Base-by-base conservation (phyloP, 2,113 vertebrate genomes). In the Tringa solitaria region DNA sequence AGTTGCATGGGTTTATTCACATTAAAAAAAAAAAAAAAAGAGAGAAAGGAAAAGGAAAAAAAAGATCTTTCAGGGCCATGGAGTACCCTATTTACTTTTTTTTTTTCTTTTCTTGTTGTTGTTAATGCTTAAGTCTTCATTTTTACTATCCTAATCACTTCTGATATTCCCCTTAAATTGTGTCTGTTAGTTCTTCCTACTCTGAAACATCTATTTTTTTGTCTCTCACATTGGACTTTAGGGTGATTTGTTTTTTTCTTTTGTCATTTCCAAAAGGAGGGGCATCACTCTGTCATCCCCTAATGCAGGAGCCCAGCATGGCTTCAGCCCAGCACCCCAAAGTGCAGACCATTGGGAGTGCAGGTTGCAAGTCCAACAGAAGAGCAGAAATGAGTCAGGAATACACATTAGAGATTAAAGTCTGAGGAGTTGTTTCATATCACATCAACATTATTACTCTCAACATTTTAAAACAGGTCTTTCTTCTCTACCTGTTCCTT, bases 391-490 rank as follows among this genome's bases (percentile, higher is more conserved):
- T 4, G 2, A 3, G 6, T 37, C 56, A 37, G 50, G n/a, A 87
- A 33, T 50, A 18, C 3, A 0, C 0, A 1, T 35, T 53, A 45
- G n/a, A 64, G 19, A 59, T 83, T 15, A 64, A 45, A 28, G 15
- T 86, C 22, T 24, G 15, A 68, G 70, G 35, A 65, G 24, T 1
- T 74, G 6, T 37, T 54, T 89, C 15, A 17, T 2, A 1, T 72
- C 48, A 32, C 24, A 39, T 56, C 51, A 39, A 45, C 8, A 2
- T 39, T 39, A 16, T 22, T 73, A 3, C 18, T 45, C 13, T 46
- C 39, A 53, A 14, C 13, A 14, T 41, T 82, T 88, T 2, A 3
- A 43, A 96, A 27, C 26, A 24, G 3, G 6, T 60, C 35, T 75
- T 45, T 85, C 27, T 85, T 68, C 57, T n/a, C 51, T 79, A 60